A percentile compares a stretch with the other conserved stretches of the same genome.
Conservation (phyloP, 2,797 vertebrate genomes). For the Sebastes trivittatus region DNA sequence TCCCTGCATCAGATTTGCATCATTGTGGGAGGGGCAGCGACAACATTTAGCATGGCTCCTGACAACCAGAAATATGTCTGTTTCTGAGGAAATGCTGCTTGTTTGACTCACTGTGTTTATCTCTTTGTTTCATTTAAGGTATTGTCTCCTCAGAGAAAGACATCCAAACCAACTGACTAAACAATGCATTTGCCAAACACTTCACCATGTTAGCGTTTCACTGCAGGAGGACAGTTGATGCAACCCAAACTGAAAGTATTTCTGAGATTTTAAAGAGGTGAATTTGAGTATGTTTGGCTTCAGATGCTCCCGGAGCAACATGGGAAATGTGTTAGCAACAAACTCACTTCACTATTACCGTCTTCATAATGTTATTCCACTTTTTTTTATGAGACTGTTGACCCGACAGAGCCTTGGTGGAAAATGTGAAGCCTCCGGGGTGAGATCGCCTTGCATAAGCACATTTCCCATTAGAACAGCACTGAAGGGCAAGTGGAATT, state of each 20-base stretch:
- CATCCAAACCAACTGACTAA: conserved; percentile 28
- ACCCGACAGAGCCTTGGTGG: conserved; percentile 72
- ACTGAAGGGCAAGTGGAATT: conserved; percentile 74
- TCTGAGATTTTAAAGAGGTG: conserved; percentile 52
- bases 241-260: conserved; percentile 47
- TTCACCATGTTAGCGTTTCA: conserved; percentile 26
- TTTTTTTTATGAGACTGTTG: conserved; percentile 76
- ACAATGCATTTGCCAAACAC: conserved; percentile 14
- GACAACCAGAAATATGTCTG: conserved; percentile 31
- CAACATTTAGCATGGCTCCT: conserved; percentile 37
- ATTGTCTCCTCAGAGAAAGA: conserved; percentile 30
- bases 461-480: conserved; percentile 80
- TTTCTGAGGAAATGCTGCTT: conserved; percentile 30
- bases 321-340: conserved; percentile 69
- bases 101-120: conserved; percentile 20
- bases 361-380: conserved; percentile 77
- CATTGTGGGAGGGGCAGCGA: conserved; percentile 35
- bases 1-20: conserved; percentile 63
- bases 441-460: conserved; percentile 78
- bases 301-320: conserved; percentile 63
- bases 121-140: conserved; percentile 20
- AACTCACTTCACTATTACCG: conserved; percentile 68
- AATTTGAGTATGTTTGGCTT: conserved; percentile 68
- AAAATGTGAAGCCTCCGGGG: conserved; percentile 75
- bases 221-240: conserved; percentile 42